These are phyloP conservation scores for Polyploca ridens DNA, from an alignment of 2,888 invertebrate species.

Conservation along the genomic window DNA sequence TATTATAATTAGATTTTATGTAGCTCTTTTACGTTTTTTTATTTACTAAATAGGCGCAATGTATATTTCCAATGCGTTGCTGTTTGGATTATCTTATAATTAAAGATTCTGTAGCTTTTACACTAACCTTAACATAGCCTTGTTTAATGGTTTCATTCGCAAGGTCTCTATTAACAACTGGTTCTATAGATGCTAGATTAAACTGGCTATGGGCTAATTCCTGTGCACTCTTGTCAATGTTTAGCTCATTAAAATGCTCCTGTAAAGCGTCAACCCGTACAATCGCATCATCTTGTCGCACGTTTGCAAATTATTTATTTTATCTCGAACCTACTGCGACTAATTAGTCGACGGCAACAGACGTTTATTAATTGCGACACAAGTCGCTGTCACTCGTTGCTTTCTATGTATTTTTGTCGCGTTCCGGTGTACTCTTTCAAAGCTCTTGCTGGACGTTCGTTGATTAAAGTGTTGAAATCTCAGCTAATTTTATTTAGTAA, in stretches of 20 bases:
- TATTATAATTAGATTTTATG: too few relatives aligned
- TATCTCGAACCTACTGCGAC: constrained; percentile 64
- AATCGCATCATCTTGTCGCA: constrained; percentile 48
- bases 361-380: constrained; percentile 82
- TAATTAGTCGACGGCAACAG: constrained; percentile 77
- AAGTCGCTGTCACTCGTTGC: constrained; percentile 63
- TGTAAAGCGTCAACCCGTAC: constrained; percentile 46
- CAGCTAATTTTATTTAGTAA: not conserved
- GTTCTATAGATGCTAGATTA: constrained; percentile 11
- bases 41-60: not conserved
- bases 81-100: not conserved
- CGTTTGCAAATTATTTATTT: constrained; percentile 65
- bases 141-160: not conserved
- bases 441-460: constrained; percentile 43
- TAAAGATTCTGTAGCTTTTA: not conserved
- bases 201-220: constrained; percentile 6
- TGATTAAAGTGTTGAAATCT: constrained; percentile 42
- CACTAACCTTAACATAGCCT: constrained; percentile 6
- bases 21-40: too few relatives aligned
- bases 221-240: constrained; percentile 3
- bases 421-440: constrained; percentile 66
- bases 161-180: constrained; percentile 9
- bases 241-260: constrained; percentile 41
- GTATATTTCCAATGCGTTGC: too few relatives aligned
- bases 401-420: constrained; percentile 52